Conservation (phyloP, 2,888 invertebrate species). For the Hyalella azteca region DNA sequence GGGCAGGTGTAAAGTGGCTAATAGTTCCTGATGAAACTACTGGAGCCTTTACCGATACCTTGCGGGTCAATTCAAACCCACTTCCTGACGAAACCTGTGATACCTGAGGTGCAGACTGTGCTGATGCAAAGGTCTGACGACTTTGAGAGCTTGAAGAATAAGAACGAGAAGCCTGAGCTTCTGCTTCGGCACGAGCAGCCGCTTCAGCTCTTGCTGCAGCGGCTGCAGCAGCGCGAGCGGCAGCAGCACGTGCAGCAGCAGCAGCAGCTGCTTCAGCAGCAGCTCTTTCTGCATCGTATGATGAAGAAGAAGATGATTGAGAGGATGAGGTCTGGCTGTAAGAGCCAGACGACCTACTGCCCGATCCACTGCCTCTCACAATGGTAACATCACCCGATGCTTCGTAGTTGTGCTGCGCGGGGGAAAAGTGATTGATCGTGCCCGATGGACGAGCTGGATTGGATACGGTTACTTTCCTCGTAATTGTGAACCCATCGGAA, state of each 20-base stretch:
- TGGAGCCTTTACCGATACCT: conserved; percentile 32
- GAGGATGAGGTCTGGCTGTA: not conserved
- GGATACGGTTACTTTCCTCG: conserved; percentile 41
- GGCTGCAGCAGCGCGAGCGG: not conserved
- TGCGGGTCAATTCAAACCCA: conserved; percentile 32
- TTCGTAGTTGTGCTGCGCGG: conserved; percentile 48
- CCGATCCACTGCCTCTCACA: conserved; percentile 15
- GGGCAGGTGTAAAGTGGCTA: conserved; percentile 48
- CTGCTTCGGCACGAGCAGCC: not conserved
- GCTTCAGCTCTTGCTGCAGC: not conserved
- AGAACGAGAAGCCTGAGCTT: not conserved
- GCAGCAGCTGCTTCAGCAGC: conserved; percentile 3
- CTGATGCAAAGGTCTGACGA: not conserved
- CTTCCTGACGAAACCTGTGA: conserved; percentile 22
- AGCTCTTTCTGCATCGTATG: not conserved
- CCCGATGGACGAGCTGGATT: conserved; percentile 35
- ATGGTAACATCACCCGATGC: conserved; percentile 43
- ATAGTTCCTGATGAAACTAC: conserved; percentile 33
- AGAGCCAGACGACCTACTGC: not conserved
- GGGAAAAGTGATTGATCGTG: conserved; percentile 42
- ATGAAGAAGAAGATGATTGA: not conserved
- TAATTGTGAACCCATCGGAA: conserved; percentile 24
- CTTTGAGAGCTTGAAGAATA: conserved; percentile 7
- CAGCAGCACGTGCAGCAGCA: not conserved
- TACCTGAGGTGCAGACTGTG: conserved; percentile 18